Evolutionary conservation across 2,797 vertebrate genomes (phyloP).

Genomic region (Lepus townsendii): DNA sequence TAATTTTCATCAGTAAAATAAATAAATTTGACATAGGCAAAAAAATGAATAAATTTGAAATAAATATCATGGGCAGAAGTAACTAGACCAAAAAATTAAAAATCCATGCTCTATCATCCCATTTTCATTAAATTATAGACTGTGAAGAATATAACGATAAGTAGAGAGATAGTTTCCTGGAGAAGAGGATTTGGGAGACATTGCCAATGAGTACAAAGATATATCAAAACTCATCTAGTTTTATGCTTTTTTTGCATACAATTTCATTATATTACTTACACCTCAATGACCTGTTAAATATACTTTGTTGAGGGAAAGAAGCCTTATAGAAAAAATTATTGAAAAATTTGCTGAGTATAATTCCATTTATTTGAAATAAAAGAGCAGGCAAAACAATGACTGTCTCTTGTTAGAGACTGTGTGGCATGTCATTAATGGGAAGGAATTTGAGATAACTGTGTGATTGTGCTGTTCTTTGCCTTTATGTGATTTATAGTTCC

Average conservation of each 20-base stretch:
- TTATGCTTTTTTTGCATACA: neutral
- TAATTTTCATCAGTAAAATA: neutral
- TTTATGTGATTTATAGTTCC: neutral
- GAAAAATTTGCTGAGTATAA: neutral
- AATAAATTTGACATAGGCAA: neutral
- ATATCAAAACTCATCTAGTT: neutral
- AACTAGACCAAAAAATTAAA: neutral
- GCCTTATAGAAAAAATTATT: neutral
- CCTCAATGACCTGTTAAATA: neutral
- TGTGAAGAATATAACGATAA: neutral
- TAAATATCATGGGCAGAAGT: neutral
- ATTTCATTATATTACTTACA: neutral
- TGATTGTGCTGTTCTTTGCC: neutral
- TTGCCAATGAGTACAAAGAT: neutral
- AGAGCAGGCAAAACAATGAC: neutral
- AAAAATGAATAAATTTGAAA: neutral
- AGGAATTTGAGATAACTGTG: neutral
- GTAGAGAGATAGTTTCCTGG: neutral
- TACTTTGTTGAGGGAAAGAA: neutral
- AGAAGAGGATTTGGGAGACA: neutral
- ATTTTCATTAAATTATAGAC: neutral
- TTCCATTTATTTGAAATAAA: neutral
- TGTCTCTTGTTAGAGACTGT: neutral
- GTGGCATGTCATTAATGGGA: neutral
- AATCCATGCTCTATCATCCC: neutral